These are phyloP conservation scores for Philantomba maxwellii DNA, from an alignment of 2,113 vertebrate genomes.

Conservation along the genomic window DNA sequence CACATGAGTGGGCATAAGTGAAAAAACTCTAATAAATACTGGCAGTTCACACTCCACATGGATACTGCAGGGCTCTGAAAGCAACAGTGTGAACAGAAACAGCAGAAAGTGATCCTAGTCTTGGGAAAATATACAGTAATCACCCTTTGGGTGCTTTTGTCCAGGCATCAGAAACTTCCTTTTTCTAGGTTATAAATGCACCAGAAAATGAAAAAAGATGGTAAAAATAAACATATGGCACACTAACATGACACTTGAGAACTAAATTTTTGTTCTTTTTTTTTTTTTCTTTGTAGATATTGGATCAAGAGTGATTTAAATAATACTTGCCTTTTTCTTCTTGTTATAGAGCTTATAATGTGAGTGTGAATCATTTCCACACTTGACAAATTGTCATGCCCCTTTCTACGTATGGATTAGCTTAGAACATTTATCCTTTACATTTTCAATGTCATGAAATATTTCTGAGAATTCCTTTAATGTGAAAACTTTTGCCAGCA, in stretches of 20 bases:
- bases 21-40: neutral
- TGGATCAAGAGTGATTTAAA: neutral
- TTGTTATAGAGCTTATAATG: neutral
- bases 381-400: neutral
- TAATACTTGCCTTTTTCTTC: neutral
- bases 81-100: neutral
- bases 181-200: neutral
- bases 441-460: neutral
- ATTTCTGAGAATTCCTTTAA: neutral
- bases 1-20: neutral
- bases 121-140: neutral
- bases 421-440: neutral
- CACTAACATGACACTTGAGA: neutral
- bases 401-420: neutral
- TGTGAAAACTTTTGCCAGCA: neutral
- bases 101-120: neutral
- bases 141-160: neutral
- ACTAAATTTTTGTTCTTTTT: neutral
- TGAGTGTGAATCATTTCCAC: neutral
- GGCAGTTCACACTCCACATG: fast-evolving
- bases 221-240: neutral
- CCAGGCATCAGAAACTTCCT: neutral
- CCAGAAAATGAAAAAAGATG: neutral
- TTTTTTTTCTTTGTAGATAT: neutral
- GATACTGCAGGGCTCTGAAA: neutral